Base-by-base conservation (phyloP, 2,797 vertebrate species). In the Triplophysa bombifrons region DNA sequence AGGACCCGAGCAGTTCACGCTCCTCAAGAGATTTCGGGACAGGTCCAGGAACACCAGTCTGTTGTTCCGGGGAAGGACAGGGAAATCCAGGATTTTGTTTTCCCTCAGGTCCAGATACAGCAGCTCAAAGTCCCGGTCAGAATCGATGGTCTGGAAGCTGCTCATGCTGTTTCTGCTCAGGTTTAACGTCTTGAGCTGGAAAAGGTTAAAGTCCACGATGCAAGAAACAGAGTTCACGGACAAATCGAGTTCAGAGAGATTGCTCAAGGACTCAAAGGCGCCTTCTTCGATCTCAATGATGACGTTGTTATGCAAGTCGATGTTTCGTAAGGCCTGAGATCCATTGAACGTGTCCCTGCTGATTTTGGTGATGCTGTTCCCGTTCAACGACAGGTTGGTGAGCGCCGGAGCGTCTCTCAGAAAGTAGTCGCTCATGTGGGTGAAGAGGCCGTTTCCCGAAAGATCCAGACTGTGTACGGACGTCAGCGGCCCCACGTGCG, bases 171-270 rank as follows among this genome's bases (percentile, higher is more conserved):
- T 99, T 83, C 93, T 95, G 89, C 96, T 98, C 17, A 99, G 93
- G 82, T 99, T 98, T 0, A 99, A 91, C 72, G 91, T 83, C 27
- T 85, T 88, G 69, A 99, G 86, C 48, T 94, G 94, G 20, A 71
- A 90, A 16, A 99, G 95, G 82, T 96, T 96, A 82, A 99, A 99
- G 89, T 96, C 93, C 0, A 92, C 94, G 88, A 99, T 96, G 89
- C 98, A 99, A 1, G 94, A 94, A 87, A 99, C 96, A 1, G 97
- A 99, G 85, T 99, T 99, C 87, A 93, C 94, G 77, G 97, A 98
- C 80, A 99, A 89, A 60, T 98, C 96, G 0, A 99, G 95, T 67
- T 94, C 95, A 5, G 90, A 91, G 77, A 99, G 93, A 74, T 79
- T 82, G 34, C 61, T 30, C 64, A 98, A 84, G 0, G 87, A 86